Base-by-base conservation (phyloP, 2,113 vertebrate genomes). In the Calypte anna region DNA sequence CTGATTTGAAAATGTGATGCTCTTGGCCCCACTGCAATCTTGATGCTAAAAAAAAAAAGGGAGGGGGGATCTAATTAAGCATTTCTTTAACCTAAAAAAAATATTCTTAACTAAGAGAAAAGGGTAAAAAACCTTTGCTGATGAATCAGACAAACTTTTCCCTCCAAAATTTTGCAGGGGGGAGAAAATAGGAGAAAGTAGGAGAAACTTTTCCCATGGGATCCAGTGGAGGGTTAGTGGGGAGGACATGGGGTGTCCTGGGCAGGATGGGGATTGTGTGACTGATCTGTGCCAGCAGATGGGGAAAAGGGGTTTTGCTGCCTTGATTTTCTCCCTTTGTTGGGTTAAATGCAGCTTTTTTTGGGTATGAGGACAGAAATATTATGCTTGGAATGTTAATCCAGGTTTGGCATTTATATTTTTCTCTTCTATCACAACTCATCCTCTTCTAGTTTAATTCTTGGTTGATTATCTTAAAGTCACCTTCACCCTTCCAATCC, bases 371-470 rank as follows among this genome's bases (percentile, higher is more conserved):
- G 24, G 24, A 28, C 16, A 36, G 22, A 28, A 5, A 15, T 1
- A 7, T 17, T 2, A 10, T 14, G 4, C 46, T 36, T 31, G 12
- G 43, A 74, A 20, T 12, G 12, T 33, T 50, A 33, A 28, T 25
- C 53, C 16, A 19, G 3, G 3, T 46, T 16, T 33, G 20, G 10
- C 7, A 28, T 48, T 72, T 51, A 17, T 33, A 6, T 64, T 76
- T 66, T 75, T 43, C n/a, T 63, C 36, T 55, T 6, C 0, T 14
- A 43, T 16, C 0, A 0, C 4, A 2, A 11, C 4, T 2, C 12
- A 36, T 50, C n/a, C 22, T 48, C 33, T 57, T 62, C 23, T 30
- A 73, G 8, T 43, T 62, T 44, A 73, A 63, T 53, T 58, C 15
- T 61, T 40, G 22, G n/a, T 59, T 66, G 59, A 19, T 66, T 48